These are phyloP conservation scores for Drosophila nikananu DNA, from an alignment of 1,140 invertebrate species.

Conservation along the genomic window DNA sequence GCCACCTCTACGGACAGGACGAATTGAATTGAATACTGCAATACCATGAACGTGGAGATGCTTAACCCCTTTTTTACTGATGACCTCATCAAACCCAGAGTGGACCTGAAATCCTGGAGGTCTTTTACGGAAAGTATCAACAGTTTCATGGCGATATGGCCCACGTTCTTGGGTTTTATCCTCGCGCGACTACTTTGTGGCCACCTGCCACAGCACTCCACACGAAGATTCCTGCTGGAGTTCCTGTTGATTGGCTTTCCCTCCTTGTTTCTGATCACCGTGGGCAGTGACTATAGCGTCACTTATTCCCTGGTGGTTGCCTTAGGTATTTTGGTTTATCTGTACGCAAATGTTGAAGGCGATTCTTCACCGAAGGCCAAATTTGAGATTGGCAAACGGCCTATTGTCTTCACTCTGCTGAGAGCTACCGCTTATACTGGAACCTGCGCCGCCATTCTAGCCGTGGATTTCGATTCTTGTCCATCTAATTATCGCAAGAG, in stretches of 20 bases:
- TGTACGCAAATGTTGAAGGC: background rate
- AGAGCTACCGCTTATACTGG: slow-evolving; percentile 90
- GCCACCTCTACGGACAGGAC: too few relatives aligned
- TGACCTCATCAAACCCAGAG: background rate
- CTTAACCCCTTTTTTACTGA: background rate
- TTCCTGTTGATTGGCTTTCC: slow-evolving; percentile 60
- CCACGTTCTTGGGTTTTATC: slow-evolving; percentile 48
- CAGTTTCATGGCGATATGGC: slow-evolving; percentile 33
- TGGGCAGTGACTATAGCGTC: slow-evolving; percentile 23
- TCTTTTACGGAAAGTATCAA: slow-evolving; percentile 28
- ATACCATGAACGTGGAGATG: slow-evolving; percentile 14
- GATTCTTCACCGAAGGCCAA: background rate
- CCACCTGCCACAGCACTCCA: slow-evolving; percentile 29
- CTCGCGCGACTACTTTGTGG: slow-evolving; percentile 44
- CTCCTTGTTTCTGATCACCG: slow-evolving; percentile 42
- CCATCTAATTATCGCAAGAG: slow-evolving; percentile 95
- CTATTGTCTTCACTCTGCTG: slow-evolving; percentile 78
- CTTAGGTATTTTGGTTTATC: slow-evolving; percentile 2
- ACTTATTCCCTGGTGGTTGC: slow-evolving; percentile 12
- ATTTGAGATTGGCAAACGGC: slow-evolving; percentile 52
- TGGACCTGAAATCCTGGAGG: slow-evolving; percentile 34
- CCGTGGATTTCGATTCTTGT: slow-evolving; percentile 96
- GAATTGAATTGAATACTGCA: background rate
- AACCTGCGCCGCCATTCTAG: slow-evolving; percentile 94
- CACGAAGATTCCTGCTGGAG: slow-evolving; percentile 57